These are phyloP conservation scores for Darevskia nairensis DNA, from an alignment of 2,797 vertebrate species.

Conservation along the genomic window DNA sequence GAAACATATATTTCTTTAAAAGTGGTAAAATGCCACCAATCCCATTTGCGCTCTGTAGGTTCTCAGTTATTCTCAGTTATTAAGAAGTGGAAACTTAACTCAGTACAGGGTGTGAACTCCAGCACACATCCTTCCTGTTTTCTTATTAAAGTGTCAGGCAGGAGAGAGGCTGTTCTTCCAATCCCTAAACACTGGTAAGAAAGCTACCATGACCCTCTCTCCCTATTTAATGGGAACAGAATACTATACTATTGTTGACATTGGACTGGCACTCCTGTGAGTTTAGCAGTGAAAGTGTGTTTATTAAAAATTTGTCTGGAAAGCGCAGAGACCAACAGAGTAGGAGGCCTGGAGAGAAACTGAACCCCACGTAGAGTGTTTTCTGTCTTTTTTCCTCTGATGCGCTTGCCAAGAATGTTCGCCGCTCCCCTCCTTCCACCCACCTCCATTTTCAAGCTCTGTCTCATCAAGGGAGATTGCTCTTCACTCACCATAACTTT, in stretches of 20 bases:
- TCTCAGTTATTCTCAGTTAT: background rate
- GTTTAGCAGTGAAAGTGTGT: background rate
- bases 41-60: background rate
- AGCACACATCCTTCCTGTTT: background rate
- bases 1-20: background rate
- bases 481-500: background rate
- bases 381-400: background rate
- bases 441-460: conserved; percentile 4
- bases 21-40: background rate
- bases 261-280: background rate
- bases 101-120: background rate
- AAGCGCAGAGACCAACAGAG: background rate
- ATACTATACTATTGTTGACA: conserved; percentile 3
- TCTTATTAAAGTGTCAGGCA: background rate
- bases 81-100: background rate
- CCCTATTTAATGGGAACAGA: background rate
- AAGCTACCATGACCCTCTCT: background rate
- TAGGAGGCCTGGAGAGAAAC: background rate
- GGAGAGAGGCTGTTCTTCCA: background rate
- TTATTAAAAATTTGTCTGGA: conserved; percentile 11
- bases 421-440: background rate
- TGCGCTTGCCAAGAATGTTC: conserved; percentile 22
- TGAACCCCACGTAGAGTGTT: background rate
- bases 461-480: background rate
- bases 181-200: background rate